Conservation (phyloP, 2,797 vertebrate species). For the Xenopus petersii region DNA sequence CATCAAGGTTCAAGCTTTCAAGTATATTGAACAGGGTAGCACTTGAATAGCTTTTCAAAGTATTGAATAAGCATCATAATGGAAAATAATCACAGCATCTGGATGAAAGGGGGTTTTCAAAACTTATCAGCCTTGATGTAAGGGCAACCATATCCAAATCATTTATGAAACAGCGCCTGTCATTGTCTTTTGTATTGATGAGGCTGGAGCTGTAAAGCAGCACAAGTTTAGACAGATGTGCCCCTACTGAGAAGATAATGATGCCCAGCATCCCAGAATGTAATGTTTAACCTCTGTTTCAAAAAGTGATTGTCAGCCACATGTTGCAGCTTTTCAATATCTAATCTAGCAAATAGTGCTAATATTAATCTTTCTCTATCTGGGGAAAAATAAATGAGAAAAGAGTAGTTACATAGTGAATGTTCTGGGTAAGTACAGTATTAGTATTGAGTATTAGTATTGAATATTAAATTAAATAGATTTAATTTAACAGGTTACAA, state of each 20-base stretch:
- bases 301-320: slow-evolving; percentile 35
- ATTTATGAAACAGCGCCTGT: slow-evolving; percentile 19
- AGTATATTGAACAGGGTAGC: background rate
- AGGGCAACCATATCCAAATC: slow-evolving; percentile 16
- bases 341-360: slow-evolving; percentile 23
- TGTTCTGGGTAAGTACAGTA: too few species aligned
- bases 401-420: background rate
- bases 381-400: slow-evolving; percentile 8
- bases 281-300: slow-evolving; percentile 43
- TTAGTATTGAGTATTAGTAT: too few species aligned
- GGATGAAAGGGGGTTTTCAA: slow-evolving; percentile 18
- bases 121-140: slow-evolving; percentile 21
- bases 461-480: too few species aligned
- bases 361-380: slow-evolving; percentile 8
- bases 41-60: background rate
- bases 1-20: too few species aligned
- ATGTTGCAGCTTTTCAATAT: slow-evolving; percentile 22
- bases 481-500: too few species aligned
- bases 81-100: slow-evolving; percentile 9
- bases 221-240: slow-evolving; percentile 34
- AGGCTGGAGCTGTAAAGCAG: slow-evolving; percentile 15
- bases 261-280: slow-evolving; percentile 34
- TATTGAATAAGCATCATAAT: background rate
- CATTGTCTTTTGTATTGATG: slow-evolving; percentile 26
- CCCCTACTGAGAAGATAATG: slow-evolving; percentile 47